phyloP scores from a whole-genome alignment of 2,888 invertebrate genomes.

The Halictus ligatus region DNA sequence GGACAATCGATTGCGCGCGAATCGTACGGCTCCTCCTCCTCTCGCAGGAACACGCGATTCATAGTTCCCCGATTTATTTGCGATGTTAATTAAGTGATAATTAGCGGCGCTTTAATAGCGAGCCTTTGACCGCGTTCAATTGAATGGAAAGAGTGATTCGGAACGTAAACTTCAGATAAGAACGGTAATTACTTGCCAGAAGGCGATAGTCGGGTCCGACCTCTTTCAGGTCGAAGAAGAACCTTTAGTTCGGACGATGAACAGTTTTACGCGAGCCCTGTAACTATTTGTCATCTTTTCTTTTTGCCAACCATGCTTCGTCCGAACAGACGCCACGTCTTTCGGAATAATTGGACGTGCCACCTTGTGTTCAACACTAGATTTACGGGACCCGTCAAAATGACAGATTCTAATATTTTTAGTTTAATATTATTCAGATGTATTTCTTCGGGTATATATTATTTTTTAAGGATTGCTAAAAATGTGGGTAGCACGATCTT shows the following conservation, averaged over 20 bases:
- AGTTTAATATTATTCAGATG: too few relatives aligned
- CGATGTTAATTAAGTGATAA: slow-evolving; percentile 5
- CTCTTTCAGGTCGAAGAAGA: not conserved
- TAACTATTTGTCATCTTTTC: not conserved
- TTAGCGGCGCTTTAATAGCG: not conserved
- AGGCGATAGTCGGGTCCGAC: not conserved
- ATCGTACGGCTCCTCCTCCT: not conserved
- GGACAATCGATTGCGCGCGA: slow-evolving; percentile 33
- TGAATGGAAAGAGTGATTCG: not conserved
- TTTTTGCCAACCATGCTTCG: not conserved
- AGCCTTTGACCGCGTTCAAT: not conserved
- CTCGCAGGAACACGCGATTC: not conserved
- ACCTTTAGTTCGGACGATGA: not conserved
- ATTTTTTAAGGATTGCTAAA: too few relatives aligned
- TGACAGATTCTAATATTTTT: too few relatives aligned
- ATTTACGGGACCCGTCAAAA: too few relatives aligned
- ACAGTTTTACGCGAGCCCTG: not conserved
- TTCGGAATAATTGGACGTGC: too few relatives aligned
- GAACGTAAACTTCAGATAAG: not conserved
- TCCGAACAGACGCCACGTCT: not conserved
- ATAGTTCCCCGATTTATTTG: not conserved
- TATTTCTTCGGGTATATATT: too few relatives aligned
- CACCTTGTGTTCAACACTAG: too few relatives aligned
- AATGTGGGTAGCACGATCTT: too few relatives aligned
- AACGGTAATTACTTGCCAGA: slow-evolving; percentile 1